Conservation (phyloP, 2,797 vertebrate species). For the Tolypeutes matacus region DNA sequence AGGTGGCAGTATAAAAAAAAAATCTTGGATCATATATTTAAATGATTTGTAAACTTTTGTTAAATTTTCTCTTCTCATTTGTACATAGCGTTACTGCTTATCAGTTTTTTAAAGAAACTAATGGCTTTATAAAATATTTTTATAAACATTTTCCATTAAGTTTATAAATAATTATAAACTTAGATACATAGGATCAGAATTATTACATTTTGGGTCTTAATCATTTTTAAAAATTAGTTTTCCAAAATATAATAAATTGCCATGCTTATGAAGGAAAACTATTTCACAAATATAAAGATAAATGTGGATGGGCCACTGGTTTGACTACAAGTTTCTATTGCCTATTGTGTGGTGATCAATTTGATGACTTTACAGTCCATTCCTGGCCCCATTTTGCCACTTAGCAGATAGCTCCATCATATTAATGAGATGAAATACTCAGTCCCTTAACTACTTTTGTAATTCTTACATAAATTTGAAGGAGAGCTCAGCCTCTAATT, state of each 20-base stretch:
- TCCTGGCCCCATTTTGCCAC: not conserved
- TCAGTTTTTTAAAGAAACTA: not conserved
- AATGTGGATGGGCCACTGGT: not conserved
- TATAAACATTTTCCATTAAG: conserved; percentile 31
- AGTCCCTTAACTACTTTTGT: not conserved
- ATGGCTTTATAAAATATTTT: conserved; percentile 20
- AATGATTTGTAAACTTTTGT: conserved; percentile 17
- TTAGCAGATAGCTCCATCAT: not conserved
- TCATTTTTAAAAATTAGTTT: conserved; percentile 1
- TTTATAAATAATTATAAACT: not conserved
- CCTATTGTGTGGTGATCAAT: not conserved
- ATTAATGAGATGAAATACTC: not conserved
- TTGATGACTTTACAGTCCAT: not conserved
- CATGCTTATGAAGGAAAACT: not conserved
- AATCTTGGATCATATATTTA: not conserved
- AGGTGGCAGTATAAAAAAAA: not conserved
- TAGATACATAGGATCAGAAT: not conserved
- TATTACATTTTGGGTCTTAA: not conserved
- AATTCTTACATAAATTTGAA: not conserved
- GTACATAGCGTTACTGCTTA: not conserved
- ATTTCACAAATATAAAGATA: not conserved
- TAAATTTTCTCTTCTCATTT: not conserved
- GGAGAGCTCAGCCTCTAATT: not conserved
- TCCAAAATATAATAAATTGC: not conserved
- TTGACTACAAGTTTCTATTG: not conserved